Conservation (phyloP, 2,888 invertebrate species). For the Drosophila algonquin region DNA sequence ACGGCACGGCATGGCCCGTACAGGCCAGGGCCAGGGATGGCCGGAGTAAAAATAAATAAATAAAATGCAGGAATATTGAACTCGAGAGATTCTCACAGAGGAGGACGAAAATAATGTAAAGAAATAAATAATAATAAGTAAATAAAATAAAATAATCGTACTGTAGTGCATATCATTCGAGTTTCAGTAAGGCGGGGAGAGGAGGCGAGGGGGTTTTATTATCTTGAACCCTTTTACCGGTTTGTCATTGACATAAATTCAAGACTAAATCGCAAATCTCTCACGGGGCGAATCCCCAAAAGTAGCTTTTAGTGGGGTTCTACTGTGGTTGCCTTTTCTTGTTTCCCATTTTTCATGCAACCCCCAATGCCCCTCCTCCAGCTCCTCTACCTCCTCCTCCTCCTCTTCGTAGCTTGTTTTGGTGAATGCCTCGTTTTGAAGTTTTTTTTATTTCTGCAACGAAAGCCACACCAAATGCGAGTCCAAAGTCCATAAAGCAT, state of each 20-base stretch:
- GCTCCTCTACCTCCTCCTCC: background rate
- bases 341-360: constrained; percentile 75
- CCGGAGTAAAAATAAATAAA: background rate
- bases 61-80: background rate
- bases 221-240: background rate
- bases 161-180: too few relatives aligned
- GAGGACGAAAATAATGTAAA: background rate
- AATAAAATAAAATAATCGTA: background rate
- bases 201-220: background rate
- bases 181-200: too few relatives aligned
- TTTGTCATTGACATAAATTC: background rate
- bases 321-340: constrained; percentile 56
- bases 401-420: constrained; percentile 54
- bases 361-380: constrained; percentile 32
- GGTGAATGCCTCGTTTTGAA: constrained; percentile 53
- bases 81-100: background rate
- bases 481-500: constrained; percentile 79
- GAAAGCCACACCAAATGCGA: constrained; percentile 52
- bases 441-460: constrained; percentile 32
- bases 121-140: background rate
- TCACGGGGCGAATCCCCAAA: background rate
- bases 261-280: background rate
- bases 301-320: constrained; percentile 10
- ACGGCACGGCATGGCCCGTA: too few relatives aligned
- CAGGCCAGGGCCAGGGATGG: background rate